phyloP scores from a whole-genome alignment of 1,140 invertebrate species.

The Tyrophagus putrescentiae region DNA sequence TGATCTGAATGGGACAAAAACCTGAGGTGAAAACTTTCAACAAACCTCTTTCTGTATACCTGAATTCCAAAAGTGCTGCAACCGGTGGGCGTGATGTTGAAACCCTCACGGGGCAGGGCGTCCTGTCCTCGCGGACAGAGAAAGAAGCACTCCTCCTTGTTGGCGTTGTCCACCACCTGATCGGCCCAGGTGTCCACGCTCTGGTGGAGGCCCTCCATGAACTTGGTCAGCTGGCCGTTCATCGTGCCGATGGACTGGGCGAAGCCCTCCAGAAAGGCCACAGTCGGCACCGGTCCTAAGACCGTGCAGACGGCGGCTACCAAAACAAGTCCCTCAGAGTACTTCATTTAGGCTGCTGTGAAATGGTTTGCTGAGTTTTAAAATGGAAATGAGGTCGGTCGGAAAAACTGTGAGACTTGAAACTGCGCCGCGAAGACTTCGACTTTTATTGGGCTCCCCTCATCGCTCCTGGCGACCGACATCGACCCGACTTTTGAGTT shows the following conservation, averaged over 20 bases:
- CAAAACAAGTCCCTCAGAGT: too few species aligned
- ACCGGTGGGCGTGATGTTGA: background rate
- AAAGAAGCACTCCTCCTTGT: conserved; percentile 11
- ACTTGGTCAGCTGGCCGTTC: conserved; percentile 3
- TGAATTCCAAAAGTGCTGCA: conserved; percentile 17
- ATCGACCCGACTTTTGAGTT: too few species aligned
- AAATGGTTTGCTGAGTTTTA: too few species aligned
- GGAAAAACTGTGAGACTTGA: too few species aligned
- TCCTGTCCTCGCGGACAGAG: conserved; percentile 3
- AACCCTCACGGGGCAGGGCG: background rate
- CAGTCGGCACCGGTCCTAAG: too few species aligned
- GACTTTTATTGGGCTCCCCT: too few species aligned
- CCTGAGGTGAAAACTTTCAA: background rate
- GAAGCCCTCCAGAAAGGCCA: conserved; percentile 15
- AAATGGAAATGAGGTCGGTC: too few species aligned
- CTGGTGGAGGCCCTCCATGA: conserved; percentile 11
- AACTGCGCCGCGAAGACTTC: too few species aligned
- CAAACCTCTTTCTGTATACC: background rate
- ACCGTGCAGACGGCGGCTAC: too few species aligned
- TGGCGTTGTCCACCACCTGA: conserved; percentile 13
- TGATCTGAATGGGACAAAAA: background rate
- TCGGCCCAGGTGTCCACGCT: conserved; percentile 16
- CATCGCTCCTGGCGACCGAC: too few species aligned
- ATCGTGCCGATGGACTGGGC: background rate
- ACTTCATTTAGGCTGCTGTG: too few species aligned